Base-by-base conservation (phyloP, 2,888 invertebrate species). In the Morpho helenor region DNA sequence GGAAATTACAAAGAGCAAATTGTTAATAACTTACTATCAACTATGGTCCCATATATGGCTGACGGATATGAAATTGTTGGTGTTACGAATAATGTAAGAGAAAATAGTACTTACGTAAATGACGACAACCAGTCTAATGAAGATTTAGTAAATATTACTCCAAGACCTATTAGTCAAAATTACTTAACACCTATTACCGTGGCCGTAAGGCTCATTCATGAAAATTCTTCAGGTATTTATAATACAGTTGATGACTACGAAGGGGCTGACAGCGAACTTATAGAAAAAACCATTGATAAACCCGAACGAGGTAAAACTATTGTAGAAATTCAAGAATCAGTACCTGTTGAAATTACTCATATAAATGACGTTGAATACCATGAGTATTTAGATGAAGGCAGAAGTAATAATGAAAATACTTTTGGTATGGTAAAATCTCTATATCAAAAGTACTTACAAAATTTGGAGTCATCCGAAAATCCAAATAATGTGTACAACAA, bases 321-420 rank as follows among this genome's bases (percentile, higher is more conserved):
- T 43, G 93, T 94, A 1, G 94, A 94, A 80, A 79, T 95, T 4
- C 94, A 94, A 69, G 88, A 94, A 75, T 94, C 94, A 0, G 81
- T 94, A 16, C 93, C 93, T 0, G 77, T 91, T 59, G 92, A 91
- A 52, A 87, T 87, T 44, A 90, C 85, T 39, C 88, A 90, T 58
- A 88, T 89, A 42, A 89, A 90, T 62, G 87, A 86, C 42, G 83
- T 90, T 0, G 88, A 89, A 74, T 78, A 84, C 7, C 88, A 89
- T 10, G 81, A 87, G 57, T 88, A 89, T 73, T 68, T 87, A 60
- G 87, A 87, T 8, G 82, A 85, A 71, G 87, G 84, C 2, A 80
- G 83, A 67, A 79, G 77, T 59, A 82, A 79, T 63, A 75, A 80
- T 47, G 77, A 80, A 63, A 75, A 71, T 2, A 68, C 76, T 3